phyloP scores from a whole-genome alignment of 2,797 vertebrate genomes.

The Pangasius krempfi region DNA sequence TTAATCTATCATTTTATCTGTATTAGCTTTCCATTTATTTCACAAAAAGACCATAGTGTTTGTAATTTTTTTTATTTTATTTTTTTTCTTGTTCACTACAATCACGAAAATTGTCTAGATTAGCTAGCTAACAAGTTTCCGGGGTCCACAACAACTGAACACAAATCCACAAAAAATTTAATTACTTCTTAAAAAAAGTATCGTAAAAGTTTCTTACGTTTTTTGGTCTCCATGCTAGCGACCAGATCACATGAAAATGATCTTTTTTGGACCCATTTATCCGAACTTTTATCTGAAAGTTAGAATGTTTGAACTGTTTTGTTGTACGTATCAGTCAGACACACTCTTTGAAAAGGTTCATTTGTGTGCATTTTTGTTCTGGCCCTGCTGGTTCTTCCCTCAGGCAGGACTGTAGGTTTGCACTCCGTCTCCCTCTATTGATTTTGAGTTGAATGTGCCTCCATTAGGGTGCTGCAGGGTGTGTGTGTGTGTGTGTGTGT shows the following conservation, averaged over 20 bases:
- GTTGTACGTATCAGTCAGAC: background rate
- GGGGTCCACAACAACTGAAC: no score
- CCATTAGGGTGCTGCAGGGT: conserved; percentile 90
- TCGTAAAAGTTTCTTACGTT: no score
- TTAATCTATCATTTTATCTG: background rate
- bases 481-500: conserved; percentile 29
- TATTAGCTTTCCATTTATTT: background rate
- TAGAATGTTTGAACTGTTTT: background rate
- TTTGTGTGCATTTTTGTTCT: conserved; percentile 26
- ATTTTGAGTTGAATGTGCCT: conserved; percentile 80
- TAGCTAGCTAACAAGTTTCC: background rate
- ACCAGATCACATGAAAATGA: background rate
- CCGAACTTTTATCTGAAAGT: background rate
- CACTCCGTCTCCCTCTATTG: conserved; percentile 49
- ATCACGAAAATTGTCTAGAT: background rate
- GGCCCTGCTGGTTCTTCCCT: conserved; percentile 64
- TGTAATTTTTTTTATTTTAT: no score
- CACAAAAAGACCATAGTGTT: background rate
- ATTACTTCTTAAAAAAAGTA: no score
- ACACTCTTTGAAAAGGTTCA: conserved; percentile 5
- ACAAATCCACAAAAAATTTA: no score
- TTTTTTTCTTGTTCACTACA: background rate
- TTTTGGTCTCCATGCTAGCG: background rate
- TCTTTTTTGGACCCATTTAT: no score
- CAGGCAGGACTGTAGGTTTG: conserved; percentile 51